A percentile compares a stretch with the other conserved stretches of the same genome.
phyloP scores from a whole-genome alignment of 2,888 invertebrate species.

The Eurois occulta region DNA sequence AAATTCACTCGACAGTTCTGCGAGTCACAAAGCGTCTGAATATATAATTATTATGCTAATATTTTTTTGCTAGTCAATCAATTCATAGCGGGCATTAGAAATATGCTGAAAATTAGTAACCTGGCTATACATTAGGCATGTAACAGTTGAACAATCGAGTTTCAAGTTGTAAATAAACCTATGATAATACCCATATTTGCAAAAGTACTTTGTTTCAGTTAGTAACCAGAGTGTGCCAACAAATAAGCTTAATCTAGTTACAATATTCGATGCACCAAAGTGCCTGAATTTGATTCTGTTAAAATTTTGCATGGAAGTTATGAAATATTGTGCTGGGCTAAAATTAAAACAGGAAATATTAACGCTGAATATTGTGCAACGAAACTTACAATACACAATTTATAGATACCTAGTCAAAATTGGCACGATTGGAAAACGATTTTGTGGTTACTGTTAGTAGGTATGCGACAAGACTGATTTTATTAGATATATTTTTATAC shows the following conservation, averaged over 20 bases:
- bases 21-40: background rate
- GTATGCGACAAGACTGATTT: background rate
- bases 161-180: constrained; percentile 4
- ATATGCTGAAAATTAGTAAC: background rate
- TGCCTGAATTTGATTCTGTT: constrained; percentile 51
- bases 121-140: background rate
- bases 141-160: background rate
- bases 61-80: background rate
- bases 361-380: constrained; percentile 13
- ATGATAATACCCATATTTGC: background rate
- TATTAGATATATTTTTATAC: no score
- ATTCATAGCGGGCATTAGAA: background rate
- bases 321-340: constrained; percentile 28
- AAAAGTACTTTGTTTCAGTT: constrained; percentile 31
- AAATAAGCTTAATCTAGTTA: constrained; percentile 47
- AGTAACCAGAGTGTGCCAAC: constrained; percentile 2
- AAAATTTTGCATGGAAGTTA: constrained; percentile 44
- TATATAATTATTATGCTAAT: background rate
- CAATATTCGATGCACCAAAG: constrained; percentile 43
- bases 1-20: background rate
- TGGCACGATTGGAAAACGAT: background rate
- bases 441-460: background rate
- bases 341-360: constrained; percentile 43
- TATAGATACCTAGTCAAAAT: background rate
- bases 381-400: background rate